Conservation (phyloP, 1,140 invertebrate genomes). For the Tetramorium alpestre region DNA sequence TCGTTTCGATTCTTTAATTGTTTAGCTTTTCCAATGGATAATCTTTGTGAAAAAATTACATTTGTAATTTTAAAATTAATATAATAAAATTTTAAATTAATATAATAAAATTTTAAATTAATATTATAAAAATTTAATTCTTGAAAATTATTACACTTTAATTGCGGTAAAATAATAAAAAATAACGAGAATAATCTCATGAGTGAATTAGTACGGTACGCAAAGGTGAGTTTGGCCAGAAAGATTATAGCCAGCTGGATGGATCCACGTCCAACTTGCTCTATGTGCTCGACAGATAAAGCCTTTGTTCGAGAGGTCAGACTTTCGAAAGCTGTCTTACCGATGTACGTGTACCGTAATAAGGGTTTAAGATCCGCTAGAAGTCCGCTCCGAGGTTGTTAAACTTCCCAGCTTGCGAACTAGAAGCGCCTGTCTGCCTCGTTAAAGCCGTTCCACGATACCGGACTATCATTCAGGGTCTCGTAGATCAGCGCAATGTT, state of each 20-base stretch:
- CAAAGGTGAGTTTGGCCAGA: slow-evolving; percentile 35
- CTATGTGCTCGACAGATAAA: slow-evolving; percentile 45
- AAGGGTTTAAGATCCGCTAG: slow-evolving; percentile 71
- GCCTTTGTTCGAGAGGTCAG: slow-evolving; percentile 70
- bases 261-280: slow-evolving; percentile 54
- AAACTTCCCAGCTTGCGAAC: slow-evolving; percentile 71
- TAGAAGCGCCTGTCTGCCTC: slow-evolving; percentile 69
- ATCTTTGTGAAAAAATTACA: neutral
- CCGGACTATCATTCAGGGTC: slow-evolving; percentile 45
- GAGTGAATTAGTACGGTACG: neutral
- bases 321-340: slow-evolving; percentile 72
- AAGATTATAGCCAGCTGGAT: slow-evolving; percentile 40
- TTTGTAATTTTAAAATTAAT: neutral
- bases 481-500: slow-evolving; percentile 45
- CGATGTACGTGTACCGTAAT: slow-evolving; percentile 59
- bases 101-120: no score
- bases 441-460: slow-evolving; percentile 68
- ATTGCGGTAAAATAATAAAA: neutral
- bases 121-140: neutral
- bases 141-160: neutral
- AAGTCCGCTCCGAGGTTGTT: slow-evolving; percentile 59
- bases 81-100: no score
- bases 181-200: neutral
- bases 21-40: neutral
- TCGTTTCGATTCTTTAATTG: neutral